Evolutionary conservation across 2,113 vertebrate species (phyloP), one percentile per base, ranked within the genome.

Genomic region (Menidia beryllina): DNA sequence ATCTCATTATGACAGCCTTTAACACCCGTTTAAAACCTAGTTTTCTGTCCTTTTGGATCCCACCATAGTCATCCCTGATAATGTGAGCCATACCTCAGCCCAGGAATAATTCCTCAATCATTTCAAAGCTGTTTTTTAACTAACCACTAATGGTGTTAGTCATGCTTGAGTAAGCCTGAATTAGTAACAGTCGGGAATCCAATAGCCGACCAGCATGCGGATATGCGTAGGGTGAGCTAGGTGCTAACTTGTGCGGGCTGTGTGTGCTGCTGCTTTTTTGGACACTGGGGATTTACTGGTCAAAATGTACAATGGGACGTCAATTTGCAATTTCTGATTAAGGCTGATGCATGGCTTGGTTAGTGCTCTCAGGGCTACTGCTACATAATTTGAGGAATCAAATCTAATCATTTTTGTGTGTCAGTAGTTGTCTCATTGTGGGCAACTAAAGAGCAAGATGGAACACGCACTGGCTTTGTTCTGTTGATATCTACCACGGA

Each of bases 141-240:
- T 58, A 77, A 78, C 72, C 58, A 41, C 81, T 89, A 87, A 91
- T 86, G 75, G 69, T 67, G 77, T 93, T 89, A 86, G 88, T 84
- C 83, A 88, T 58, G 83, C 85, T 82, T 56, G 85, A 87, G 77
- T 91, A 88, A 91, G 82, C 62, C 80, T 84, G 85, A 91, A 91
- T 91, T 88, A 90, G 78, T 83, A 85, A 72, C 76, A 75, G 49
- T 36, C 41, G n/a, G 64, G 54, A 76, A 80, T 84, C 88, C 74
- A 86, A 87, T 86, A 87, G 70, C 38, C 51, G 53, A 51, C 64
- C 30, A 56, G 67, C 60, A 60, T 23, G 26, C 70, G 76, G 73
- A 56, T 72, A 69, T 77, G 76, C 62, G 65, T 75, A 17, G 66
- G 72, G 83, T 47, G 45, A 62, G 72, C 77, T 65, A 63, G 72